phyloP scores from a whole-genome alignment of 2,113 vertebrate genomes.

The Pogona vitticeps region DNA sequence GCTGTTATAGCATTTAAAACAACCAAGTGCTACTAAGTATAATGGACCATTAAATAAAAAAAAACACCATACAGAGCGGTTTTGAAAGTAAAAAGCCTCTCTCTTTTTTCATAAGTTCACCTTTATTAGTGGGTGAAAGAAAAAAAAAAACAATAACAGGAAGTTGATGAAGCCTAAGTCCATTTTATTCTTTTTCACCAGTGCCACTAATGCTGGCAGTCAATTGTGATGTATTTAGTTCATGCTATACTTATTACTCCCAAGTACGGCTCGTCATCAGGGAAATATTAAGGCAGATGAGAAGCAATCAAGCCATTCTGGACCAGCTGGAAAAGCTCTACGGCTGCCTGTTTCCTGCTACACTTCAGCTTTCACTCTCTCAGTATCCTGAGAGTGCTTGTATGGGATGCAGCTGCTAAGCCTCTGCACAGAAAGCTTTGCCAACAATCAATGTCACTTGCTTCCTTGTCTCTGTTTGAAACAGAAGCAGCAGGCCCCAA shows the following conservation, averaged over 20 bases:
- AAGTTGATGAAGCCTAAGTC: slow-evolving; percentile 52
- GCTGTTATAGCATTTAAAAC: slow-evolving; percentile 31
- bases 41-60: not conserved
- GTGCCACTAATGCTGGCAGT: slow-evolving; percentile 56
- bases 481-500: not conserved
- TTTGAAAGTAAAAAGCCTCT: slow-evolving; percentile 46
- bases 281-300: slow-evolving; percentile 67
- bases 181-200: slow-evolving; percentile 51
- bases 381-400: slow-evolving; percentile 16
- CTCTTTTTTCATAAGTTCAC: not conserved
- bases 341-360: slow-evolving; percentile 33
- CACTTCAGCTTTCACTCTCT: slow-evolving; percentile 21
- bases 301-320: slow-evolving; percentile 60
- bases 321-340: slow-evolving; percentile 44
- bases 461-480: slow-evolving; percentile 26
- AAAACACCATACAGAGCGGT: slow-evolving; percentile 17
- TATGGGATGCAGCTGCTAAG: slow-evolving; percentile 50
- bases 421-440: slow-evolving; percentile 27
- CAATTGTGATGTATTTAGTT: slow-evolving; percentile 63
- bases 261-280: slow-evolving; percentile 64
- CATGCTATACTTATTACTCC: slow-evolving; percentile 60
- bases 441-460: slow-evolving; percentile 25
- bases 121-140: slow-evolving; percentile 38
- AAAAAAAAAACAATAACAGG: slow-evolving; percentile 39
- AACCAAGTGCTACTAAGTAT: not conserved